Evolutionary conservation across 2,888 invertebrate species (phyloP).

Genomic region (Drosophila kokeensis): DNA sequence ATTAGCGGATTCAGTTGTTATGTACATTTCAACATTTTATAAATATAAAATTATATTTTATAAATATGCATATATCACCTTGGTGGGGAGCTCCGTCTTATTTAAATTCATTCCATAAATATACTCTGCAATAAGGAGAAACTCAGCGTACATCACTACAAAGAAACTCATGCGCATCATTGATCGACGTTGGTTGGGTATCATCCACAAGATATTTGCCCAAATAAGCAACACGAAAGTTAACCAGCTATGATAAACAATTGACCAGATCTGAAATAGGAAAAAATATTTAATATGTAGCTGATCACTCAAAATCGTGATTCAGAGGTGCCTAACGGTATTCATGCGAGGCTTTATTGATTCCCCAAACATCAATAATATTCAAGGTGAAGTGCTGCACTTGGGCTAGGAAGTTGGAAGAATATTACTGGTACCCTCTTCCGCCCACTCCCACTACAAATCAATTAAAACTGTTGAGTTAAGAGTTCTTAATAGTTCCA

Average conservation of each 20-base stretch:
- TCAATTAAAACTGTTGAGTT: neutral
- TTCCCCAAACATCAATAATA: neutral
- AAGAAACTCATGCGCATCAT: conserved; percentile 96
- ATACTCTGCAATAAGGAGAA: conserved; percentile 93
- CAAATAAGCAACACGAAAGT: conserved; percentile 97
- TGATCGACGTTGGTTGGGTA: conserved; percentile 95
- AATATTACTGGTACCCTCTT: neutral
- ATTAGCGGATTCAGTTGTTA: neutral
- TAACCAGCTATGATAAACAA: conserved; percentile 98
- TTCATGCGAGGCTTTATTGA: neutral
- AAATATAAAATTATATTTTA: neutral
- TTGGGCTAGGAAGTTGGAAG: neutral
- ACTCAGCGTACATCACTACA: conserved; percentile 94
- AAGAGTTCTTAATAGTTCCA: fast-evolving
- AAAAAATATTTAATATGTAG: neutral
- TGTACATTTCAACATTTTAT: neutral
- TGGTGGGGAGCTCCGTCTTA: conserved; percentile 91
- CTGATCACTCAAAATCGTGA: neutral
- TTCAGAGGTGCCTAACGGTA: neutral
- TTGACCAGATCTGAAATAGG: conserved; percentile 95
- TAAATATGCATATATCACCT: conserved; percentile 76
- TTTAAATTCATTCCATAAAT: conserved; percentile 94
- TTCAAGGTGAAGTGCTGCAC: neutral
- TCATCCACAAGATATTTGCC: conserved; percentile 98
- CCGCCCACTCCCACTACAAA: neutral